A percentile compares a stretch with the other conserved stretches of the same genome.
Evolutionary conservation across 2,888 invertebrate genomes (phyloP).

Genomic region (Hartigia nigra): DNA sequence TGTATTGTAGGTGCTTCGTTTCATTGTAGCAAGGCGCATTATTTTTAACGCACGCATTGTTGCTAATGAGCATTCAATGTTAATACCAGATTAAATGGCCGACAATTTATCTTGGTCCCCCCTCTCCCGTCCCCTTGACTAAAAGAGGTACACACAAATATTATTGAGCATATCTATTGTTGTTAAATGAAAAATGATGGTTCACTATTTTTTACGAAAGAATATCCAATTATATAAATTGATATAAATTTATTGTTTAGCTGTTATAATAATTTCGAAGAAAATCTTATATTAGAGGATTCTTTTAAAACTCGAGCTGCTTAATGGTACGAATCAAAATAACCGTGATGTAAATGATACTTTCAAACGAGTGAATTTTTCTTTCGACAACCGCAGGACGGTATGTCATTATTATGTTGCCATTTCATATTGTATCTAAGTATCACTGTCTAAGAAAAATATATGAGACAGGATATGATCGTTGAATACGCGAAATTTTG

Average conservation of each 20-base stretch:
- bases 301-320: not conserved
- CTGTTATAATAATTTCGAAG: not conserved
- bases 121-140: too few species aligned
- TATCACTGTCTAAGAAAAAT: not conserved
- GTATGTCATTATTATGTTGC: not conserved
- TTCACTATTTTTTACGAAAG: not conserved
- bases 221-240: not conserved
- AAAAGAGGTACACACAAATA: not conserved
- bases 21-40: too few species aligned
- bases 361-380: not conserved
- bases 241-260: not conserved
- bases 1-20: too few species aligned
- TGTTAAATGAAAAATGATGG: not conserved
- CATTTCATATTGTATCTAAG: not conserved
- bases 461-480: not conserved
- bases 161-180: not conserved
- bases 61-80: not conserved
- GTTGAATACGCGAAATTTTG: not conserved
- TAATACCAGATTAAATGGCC: not conserved
- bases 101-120: not conserved
- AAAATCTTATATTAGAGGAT: not conserved
- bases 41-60: not conserved
- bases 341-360: not conserved
- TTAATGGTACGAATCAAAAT: not conserved
- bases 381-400: not conserved